Evolutionary conservation across 1,140 invertebrate species (phyloP).

Genomic region (Dryas iulia): DNA sequence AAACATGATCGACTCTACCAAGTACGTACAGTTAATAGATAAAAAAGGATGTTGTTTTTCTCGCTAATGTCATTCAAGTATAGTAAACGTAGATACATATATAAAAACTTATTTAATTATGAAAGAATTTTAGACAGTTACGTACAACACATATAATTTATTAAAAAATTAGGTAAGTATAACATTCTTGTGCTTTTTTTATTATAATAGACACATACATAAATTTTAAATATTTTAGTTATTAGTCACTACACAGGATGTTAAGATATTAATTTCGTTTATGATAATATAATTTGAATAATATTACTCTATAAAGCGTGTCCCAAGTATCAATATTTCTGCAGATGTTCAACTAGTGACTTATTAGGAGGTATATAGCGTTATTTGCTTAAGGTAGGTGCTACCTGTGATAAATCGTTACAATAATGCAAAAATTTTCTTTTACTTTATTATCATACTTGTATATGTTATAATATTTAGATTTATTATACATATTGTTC

Average conservation of each 20-base stretch:
- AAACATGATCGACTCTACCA: neutral
- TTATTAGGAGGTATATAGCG: too few species aligned
- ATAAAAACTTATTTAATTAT: conserved; percentile 1
- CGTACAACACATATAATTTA: neutral
- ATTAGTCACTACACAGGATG: neutral
- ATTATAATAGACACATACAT: neutral
- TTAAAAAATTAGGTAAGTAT: neutral
- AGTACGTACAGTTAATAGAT: neutral
- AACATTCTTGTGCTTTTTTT: neutral
- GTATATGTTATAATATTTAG: too few species aligned
- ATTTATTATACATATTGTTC: too few species aligned
- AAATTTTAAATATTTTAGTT: neutral
- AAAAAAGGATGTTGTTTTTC: neutral
- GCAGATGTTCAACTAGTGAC: neutral
- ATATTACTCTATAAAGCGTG: neutral
- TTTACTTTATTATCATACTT: too few species aligned
- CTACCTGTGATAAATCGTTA: too few species aligned
- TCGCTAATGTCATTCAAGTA: neutral
- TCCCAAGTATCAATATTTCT: too few species aligned
- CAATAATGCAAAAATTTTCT: too few species aligned
- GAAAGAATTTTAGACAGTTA: neutral
- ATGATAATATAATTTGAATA: neutral
- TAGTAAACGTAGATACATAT: neutral
- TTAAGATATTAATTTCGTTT: neutral
- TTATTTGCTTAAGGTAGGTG: too few species aligned